Base-by-base conservation (phyloP, 2,113 vertebrate genomes). In the Tenrec ecaudatus region DNA sequence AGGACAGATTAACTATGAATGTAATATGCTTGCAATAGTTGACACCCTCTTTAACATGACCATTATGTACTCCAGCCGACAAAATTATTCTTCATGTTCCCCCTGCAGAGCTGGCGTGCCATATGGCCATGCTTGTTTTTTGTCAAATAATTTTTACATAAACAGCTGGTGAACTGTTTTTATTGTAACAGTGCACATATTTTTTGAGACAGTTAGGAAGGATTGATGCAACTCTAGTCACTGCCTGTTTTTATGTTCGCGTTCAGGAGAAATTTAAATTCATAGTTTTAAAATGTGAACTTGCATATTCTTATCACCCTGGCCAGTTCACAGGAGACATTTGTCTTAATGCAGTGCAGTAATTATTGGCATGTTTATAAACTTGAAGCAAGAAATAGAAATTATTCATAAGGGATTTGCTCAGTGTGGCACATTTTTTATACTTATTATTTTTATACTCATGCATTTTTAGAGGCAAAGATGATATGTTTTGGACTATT, bases 121-220 rank as follows among this genome's bases (percentile, higher is more conserved):
- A 98, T 98, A 98, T 98, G 98, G 98, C 95, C 82, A 73, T 95
- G 96, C 98, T 98, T 98, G 97, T 98, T 98, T 98, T 98, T 98
- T 91, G 94, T 97, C 98, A 98, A 98, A 98, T 98, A 97, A 98
- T 98, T 98, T 98, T 98, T 98, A 97, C 97, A 98, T 98, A 98
- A 98, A 98, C 98, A 98, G 98, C 98, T 98, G 98, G 97, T 98
- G 96, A 98, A 97, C 94, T 98, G 98, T 98, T 98, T 98, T 98
- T 96, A 97, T 97, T 98, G 97, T 98, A 98, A 97, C 96, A 93
- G 91, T 95, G 97, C 97, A 98, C 98, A 98, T 98, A 98, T 98
- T 98, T 98, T 98, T 97, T 97, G 96, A 98, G 98, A 97, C 96
- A 97, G 95, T 98, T 98, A 97, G 94, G 94, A 97, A 97, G 92